Percentiles rank a stretch among this genome's conserved stretches.
These are phyloP conservation scores for Manis crassicaudata DNA, from an alignment of 2,797 vertebrate genomes.

Conservation along the genomic window DNA sequence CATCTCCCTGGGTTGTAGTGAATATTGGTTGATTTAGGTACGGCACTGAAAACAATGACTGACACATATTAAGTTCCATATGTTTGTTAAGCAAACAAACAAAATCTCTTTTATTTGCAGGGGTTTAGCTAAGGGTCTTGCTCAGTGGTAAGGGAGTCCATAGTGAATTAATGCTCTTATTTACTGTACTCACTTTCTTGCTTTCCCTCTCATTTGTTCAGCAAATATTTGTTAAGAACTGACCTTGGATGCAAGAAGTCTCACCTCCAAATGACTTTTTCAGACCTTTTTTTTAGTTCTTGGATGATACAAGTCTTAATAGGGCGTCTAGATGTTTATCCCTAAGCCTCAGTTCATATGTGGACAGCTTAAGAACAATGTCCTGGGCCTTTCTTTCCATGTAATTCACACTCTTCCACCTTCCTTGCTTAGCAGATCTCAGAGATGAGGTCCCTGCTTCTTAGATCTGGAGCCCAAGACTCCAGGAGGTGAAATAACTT, in stretches of 20 bases:
- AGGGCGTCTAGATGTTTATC: background rate
- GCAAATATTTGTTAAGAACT: background rate
- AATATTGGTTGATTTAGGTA: background rate
- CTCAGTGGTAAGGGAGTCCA: background rate
- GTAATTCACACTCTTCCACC: background rate
- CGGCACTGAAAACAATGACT: background rate
- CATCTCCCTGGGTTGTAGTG: background rate
- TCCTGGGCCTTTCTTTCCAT: background rate
- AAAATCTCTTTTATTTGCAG: background rate
- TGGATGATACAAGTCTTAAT: fast-evolving
- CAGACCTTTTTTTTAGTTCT: background rate
- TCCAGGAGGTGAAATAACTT: background rate
- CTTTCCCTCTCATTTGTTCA: background rate
- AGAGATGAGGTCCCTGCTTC: background rate
- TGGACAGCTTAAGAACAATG: background rate
- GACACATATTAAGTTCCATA: background rate
- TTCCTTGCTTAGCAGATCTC: background rate
- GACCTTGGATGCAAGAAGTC: background rate
- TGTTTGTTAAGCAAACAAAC: too few relatives aligned
- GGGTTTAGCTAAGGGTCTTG: background rate
- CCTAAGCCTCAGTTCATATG: background rate
- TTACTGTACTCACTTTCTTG: background rate
- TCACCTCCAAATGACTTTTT: background rate
- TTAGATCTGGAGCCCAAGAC: background rate
- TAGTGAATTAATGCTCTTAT: background rate